Conservation (phyloP, 2,797 vertebrate species). For the Liasis olivaceus region DNA sequence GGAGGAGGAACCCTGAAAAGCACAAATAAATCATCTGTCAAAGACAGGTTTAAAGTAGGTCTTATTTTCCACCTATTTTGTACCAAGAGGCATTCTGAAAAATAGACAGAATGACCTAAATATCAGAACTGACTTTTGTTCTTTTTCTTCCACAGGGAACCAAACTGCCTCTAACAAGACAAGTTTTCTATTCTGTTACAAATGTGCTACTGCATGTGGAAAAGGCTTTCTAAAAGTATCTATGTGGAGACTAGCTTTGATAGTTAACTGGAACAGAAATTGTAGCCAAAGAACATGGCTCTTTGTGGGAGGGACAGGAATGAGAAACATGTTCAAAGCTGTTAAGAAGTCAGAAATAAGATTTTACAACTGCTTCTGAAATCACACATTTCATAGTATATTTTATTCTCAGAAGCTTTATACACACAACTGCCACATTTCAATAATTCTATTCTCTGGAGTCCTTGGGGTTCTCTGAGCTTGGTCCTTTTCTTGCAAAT, state of each 20-base stretch:
- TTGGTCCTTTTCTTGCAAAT: too few relatives aligned
- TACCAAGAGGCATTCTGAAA: constrained; percentile 43
- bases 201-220: constrained; percentile 27
- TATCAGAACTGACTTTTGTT: constrained; percentile 44
- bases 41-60: constrained; percentile 28
- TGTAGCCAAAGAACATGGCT: constrained; percentile 17
- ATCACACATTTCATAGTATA: constrained; percentile 8
- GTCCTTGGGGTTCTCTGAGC: too few relatives aligned
- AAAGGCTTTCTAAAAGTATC: constrained; percentile 22
- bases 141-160: constrained; percentile 35
- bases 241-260: constrained; percentile 34
- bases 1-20: neutral
- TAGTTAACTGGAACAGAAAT: constrained; percentile 4
- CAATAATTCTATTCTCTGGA: neutral
- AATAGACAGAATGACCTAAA: constrained; percentile 21
- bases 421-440: neutral
- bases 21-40: constrained; percentile 40
- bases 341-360: constrained; percentile 3
- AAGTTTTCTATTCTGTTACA: constrained; percentile 7
- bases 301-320: constrained; percentile 12
- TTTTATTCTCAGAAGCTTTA: constrained; percentile 9
- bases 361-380: neutral
- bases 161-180: constrained; percentile 20
- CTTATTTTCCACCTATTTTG: constrained; percentile 33
- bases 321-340: neutral